Evolutionary conservation across 2,888 invertebrate species (phyloP).

Genomic region (Ptychoptera contaminata): DNA sequence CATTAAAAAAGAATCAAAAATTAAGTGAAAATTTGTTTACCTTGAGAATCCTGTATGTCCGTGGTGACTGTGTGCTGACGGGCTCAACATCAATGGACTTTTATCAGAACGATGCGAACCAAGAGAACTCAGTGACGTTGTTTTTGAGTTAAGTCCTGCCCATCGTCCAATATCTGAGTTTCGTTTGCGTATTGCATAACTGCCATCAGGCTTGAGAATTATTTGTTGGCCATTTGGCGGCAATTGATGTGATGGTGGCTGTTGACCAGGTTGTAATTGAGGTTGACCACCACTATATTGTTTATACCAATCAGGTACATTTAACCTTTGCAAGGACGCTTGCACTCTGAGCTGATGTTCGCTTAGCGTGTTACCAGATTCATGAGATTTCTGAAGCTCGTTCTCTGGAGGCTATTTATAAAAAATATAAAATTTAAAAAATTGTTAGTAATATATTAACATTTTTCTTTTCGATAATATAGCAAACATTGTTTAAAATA

Average conservation of each 20-base stretch:
- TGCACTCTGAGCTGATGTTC: conserved; percentile 90
- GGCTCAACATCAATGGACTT: conserved; percentile 29
- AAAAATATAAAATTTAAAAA: too few species aligned
- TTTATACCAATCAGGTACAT: conserved; percentile 90
- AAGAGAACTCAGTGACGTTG: conserved; percentile 68
- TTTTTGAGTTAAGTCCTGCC: conserved; percentile 63
- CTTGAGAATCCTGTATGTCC: conserved; percentile 26
- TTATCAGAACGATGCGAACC: conserved; percentile 35
- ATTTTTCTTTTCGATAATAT: background rate
- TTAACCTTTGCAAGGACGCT: conserved; percentile 81
- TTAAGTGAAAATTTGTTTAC: background rate
- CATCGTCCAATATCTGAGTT: conserved; percentile 49
- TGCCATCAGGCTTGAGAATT: conserved; percentile 6
- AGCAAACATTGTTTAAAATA: too few species aligned
- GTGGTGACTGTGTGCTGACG: conserved; percentile 32
- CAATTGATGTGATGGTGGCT: background rate
- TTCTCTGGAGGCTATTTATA: conserved; percentile 94
- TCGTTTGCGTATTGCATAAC: conserved; percentile 56
- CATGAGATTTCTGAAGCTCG: conserved; percentile 63
- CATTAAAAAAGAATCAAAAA: background rate
- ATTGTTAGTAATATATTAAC: too few species aligned
- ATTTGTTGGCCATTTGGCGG: background rate
- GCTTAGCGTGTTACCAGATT: conserved; percentile 55
- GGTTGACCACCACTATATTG: conserved; percentile 20
- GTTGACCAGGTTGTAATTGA: conserved; percentile 2